phyloP scores from a whole-genome alignment of 2,888 invertebrate species.

The Cloeon dipterum region DNA sequence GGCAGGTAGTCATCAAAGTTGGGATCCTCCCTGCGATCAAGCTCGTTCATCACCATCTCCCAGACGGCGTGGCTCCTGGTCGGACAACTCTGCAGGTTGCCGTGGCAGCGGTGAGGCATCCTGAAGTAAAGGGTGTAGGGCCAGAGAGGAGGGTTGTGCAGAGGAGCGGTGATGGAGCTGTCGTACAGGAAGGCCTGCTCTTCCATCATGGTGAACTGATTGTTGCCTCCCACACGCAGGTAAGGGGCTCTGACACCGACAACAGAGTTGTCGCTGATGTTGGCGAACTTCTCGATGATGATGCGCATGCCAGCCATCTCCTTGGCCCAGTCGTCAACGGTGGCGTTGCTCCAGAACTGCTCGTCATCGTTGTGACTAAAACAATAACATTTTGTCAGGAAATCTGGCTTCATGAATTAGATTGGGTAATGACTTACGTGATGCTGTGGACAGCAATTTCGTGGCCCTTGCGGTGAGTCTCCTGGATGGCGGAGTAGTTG shows the following conservation, averaged over 20 bases:
- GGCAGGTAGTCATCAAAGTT: conserved; percentile 70
- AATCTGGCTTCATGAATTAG: background rate
- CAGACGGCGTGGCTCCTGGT: conserved; percentile 83
- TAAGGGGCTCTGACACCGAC: conserved; percentile 81
- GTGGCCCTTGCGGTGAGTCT: conserved; percentile 75
- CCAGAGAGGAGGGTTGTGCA: conserved; percentile 84
- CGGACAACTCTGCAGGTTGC: conserved; percentile 75
- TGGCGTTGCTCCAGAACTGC: conserved; percentile 80
- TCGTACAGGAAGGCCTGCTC: conserved; percentile 89
- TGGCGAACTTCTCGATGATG: conserved; percentile 71
- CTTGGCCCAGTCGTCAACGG: conserved; percentile 81
- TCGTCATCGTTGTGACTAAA: conserved; percentile 71
- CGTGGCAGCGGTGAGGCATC: conserved; percentile 86
- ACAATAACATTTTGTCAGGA: background rate
- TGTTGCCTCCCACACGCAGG: conserved; percentile 78
- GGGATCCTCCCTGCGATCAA: conserved; percentile 79
- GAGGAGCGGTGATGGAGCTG: conserved; percentile 79
- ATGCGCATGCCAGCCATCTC: conserved; percentile 89
- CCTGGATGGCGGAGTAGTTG: conserved; percentile 82
- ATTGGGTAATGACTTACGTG: conserved; percentile 37
- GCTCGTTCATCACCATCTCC: conserved; percentile 91
- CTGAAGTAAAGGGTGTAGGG: conserved; percentile 97
- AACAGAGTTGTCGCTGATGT: conserved; percentile 74
- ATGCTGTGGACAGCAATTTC: conserved; percentile 87
- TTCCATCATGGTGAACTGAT: conserved; percentile 94